These are phyloP conservation scores for Sycophila texana DNA, from an alignment of 2,888 invertebrate genomes.

Conservation along the genomic window DNA sequence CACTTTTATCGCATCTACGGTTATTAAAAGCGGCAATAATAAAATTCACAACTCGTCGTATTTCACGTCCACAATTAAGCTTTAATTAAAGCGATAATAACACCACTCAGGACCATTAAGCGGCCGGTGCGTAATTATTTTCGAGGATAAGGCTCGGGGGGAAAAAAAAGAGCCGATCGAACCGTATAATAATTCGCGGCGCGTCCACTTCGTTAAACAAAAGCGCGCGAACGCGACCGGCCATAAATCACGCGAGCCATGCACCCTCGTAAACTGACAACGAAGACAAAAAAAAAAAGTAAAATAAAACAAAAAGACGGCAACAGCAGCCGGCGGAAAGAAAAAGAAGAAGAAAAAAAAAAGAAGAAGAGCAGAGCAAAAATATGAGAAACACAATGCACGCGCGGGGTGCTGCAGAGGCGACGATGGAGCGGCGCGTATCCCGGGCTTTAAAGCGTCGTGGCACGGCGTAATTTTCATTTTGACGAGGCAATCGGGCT, in stretches of 20 bases:
- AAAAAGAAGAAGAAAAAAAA: not conserved
- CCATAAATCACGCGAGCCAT: constrained; percentile 16
- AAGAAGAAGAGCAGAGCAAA: not conserved
- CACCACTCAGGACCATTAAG: too few relatives aligned
- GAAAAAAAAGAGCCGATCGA: constrained; percentile 2
- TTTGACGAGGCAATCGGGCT: constrained; percentile 54
- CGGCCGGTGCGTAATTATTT: too few relatives aligned
- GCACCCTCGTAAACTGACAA: not conserved
- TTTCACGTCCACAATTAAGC: too few relatives aligned
- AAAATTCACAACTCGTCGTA: too few relatives aligned
- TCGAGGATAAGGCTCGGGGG: too few relatives aligned
- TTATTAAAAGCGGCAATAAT: too few relatives aligned
- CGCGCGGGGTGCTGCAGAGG: too few relatives aligned
- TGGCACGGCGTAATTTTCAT: constrained; percentile 53
- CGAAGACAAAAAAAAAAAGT: not conserved
- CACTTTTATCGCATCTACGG: too few relatives aligned
- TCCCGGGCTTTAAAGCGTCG: not conserved
- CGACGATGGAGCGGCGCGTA: not conserved
- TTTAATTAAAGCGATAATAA: too few relatives aligned
- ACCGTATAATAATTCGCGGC: not conserved
- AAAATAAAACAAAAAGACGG: not conserved
- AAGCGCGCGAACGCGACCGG: not conserved
- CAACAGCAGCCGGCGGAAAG: not conserved
- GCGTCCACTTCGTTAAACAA: not conserved
- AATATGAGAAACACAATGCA: too few relatives aligned